Base-by-base conservation (phyloP, 2,113 vertebrate genomes). In the Terrapene triunguis region DNA sequence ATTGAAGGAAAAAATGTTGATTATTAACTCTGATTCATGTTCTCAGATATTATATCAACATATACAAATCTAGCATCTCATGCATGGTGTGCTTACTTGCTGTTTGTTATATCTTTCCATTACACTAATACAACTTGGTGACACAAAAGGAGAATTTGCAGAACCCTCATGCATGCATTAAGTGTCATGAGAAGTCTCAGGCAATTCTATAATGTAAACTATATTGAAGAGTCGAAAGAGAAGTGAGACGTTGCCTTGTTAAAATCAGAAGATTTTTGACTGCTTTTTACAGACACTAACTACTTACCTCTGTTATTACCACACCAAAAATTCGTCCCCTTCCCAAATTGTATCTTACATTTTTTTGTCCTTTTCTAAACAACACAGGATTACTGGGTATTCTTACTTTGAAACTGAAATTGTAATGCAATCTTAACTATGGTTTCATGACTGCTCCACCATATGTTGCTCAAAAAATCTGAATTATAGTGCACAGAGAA, bases 1-100 rank as follows among this genome's bases (percentile, higher is more conserved):
- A 1, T 42, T 2, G 59, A 91, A 87, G 80, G 87, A 89, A 92
- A 65, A 84, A 96, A 92, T 85, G 91, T 87, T 87, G 84, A 59
- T 90, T 5, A 44, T 50, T 0, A 2, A 2, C 76, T 87, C 69
- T 59, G 47, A 59, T 59, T 59, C 38, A 80, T 87, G 87, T 90
- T 54, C 65, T 95, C 87, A 69, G 62, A n/a, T 51, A 12, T 82
- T 69, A 76, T 84, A 29, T 92, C 69, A n/a, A 3, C 89, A 90
- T 54, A 87, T 88, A 54, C 44, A 85, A 94, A 53, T 59, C 57
- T 59, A 59, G 57, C 11, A 59, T 59, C 57, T 6, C 27, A 29
- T 59, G 35, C 16, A 35, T 69, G 62, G 14, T n/a, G 35, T 65
- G 57, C 55, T 44, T 81, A 74, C 55, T 57, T 69, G 35, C 62